Percentiles rank a stretch among this genome's conserved stretches.
Evolutionary conservation across 2,888 invertebrate genomes (phyloP).

Genomic region (Drosophila paucipuncta): DNA sequence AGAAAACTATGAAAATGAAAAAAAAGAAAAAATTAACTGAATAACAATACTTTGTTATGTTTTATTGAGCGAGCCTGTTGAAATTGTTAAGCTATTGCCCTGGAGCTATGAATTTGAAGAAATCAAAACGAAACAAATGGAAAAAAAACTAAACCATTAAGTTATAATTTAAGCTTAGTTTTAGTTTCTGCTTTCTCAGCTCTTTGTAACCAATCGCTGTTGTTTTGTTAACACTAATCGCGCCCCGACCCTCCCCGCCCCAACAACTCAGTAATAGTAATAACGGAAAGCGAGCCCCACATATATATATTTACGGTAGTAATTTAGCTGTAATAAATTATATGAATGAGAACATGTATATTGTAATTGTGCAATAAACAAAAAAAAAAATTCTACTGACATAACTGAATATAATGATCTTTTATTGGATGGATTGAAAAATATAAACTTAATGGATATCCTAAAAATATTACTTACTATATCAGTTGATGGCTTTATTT

Average conservation of each 20-base stretch:
- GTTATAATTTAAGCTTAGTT: conserved; percentile 49
- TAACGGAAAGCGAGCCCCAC: conserved; percentile 48
- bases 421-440: not conserved
- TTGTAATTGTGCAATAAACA: conserved; percentile 83
- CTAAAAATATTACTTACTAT: not conserved
- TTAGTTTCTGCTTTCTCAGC: conserved; percentile 49
- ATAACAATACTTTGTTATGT: conserved; percentile 57
- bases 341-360: conserved; percentile 80
- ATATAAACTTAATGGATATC: not conserved
- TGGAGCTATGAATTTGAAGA: conserved; percentile 61
- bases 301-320: conserved; percentile 55
- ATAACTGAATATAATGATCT: conserved; percentile 42
- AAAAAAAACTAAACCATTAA: conserved; percentile 34
- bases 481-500: not conserved
- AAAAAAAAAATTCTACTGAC: conserved; percentile 73
- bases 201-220: conserved; percentile 66
- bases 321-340: conserved; percentile 77
- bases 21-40: conserved; percentile 27
- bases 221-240: conserved; percentile 74
- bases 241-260: conserved; percentile 23
- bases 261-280: conserved; percentile 57
- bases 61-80: conserved; percentile 59
- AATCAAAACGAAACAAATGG: conserved; percentile 41
- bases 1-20: conserved; percentile 22
- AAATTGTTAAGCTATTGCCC: conserved; percentile 71